Evolutionary conservation across 2,113 vertebrate genomes (phyloP), one percentile per base, ranked within the genome.

Genomic region (Saccopteryx leptura): DNA sequence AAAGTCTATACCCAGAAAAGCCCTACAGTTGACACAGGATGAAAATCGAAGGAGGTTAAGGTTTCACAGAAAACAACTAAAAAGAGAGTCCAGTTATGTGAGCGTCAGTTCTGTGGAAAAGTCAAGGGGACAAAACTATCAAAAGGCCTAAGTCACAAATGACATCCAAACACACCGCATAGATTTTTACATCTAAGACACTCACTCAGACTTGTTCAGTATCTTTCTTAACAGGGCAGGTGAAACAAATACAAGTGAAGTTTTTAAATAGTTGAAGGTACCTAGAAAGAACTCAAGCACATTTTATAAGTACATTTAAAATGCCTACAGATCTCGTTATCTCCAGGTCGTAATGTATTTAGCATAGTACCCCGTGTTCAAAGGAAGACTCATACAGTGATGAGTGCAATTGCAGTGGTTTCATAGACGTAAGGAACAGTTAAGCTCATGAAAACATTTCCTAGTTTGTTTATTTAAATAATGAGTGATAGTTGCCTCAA

Each of bases 381-480:
- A 88, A 97, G 90, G 15, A 94, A 92, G 90, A 95, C 94, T 10
- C 80, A 98, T 97, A 80, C 48, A 93, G 90, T 96, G 9, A 66
- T 97, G 80, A 96, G 98, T 97, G 78, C 97, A 96, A 97, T 96
- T 94, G 96, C 58, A 95, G 87, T 94, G 90, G 69, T 96, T 98
- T 98, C 97, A 61, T 91, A 94, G 85, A 69, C 96, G 78, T 90
- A 95, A 95, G 60, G 78, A 96, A 65, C 71, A 93, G 85, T 92
- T 91, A 98, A 79, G 54, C 60, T 71, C 96, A 65, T 91, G 3
- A 5, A 95, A 95, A 94, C 90, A 56, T 92, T 97, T 84, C 26
- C 96, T 97, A 71, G 87, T 98, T 97, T 97, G 92, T 97, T 95
- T 98, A 72, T 97, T 98, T 98, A 98, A 92, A 96, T 97, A 95